Percentiles rank a stretch among this genome's conserved stretches.
Evolutionary conservation across 2,113 vertebrate species (phyloP).

Genomic region (Archilochus colubris): DNA sequence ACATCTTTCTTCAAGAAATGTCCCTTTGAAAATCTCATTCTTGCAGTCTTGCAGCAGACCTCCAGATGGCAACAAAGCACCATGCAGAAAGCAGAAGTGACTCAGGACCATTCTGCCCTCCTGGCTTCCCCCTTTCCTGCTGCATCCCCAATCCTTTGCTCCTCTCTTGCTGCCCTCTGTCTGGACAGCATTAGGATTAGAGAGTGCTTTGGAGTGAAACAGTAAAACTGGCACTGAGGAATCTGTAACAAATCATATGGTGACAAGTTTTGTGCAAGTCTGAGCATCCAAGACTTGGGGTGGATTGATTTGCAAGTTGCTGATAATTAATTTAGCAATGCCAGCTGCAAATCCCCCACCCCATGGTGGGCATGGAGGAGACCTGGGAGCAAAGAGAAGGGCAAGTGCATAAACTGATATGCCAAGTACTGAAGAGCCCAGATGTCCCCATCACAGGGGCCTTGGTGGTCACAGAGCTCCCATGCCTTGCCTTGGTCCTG

Average conservation of each 20-base stretch:
- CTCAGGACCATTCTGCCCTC: background rate
- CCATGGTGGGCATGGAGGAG: background rate
- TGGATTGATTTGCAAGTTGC: background rate
- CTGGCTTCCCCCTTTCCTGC: rapidly evolving
- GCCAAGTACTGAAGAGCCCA: background rate
- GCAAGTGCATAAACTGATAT: rapidly evolving
- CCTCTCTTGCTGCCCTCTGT: background rate
- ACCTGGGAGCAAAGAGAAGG: background rate
- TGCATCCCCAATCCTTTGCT: background rate
- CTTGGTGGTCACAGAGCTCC: background rate
- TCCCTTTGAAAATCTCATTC: background rate
- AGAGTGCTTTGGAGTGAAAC: background rate
- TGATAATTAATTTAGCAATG: background rate
- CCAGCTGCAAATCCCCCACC: background rate
- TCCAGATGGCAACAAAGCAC: constrained; percentile 21
- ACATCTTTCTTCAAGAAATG: background rate
- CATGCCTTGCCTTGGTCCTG: background rate
- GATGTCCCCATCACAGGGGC: background rate
- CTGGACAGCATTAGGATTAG: background rate
- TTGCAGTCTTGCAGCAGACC: background rate
- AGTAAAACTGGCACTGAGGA: background rate
- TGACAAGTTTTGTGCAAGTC: background rate
- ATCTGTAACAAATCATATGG: background rate
- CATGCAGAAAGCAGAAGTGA: background rate
- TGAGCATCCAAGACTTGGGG: background rate